Evolutionary conservation across 2,888 invertebrate genomes (phyloP).

Genomic region (Encarsia formosa): DNA sequence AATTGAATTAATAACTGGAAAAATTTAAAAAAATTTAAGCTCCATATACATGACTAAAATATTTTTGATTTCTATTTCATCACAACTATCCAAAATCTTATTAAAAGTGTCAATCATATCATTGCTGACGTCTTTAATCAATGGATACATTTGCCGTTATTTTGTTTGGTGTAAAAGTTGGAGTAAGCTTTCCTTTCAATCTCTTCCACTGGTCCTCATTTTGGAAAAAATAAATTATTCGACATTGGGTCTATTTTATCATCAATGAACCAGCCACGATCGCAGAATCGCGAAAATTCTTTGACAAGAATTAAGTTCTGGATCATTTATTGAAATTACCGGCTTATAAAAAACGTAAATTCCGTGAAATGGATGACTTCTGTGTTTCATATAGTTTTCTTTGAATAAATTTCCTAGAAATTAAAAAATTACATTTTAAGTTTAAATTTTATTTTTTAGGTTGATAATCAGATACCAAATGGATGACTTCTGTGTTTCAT

Average conservation of each 20-base stretch:
- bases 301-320: slow-evolving; percentile 60
- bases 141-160: slow-evolving; percentile 62
- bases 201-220: slow-evolving; percentile 61
- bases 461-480: too few species aligned
- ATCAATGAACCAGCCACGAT: slow-evolving; percentile 62
- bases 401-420: too few species aligned
- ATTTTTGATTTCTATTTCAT: too few species aligned
- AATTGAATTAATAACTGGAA: too few species aligned
- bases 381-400: slow-evolving; percentile 8
- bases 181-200: slow-evolving; percentile 61
- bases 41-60: too few species aligned
- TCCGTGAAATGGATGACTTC: slow-evolving; percentile 52
- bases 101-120: slow-evolving; percentile 33
- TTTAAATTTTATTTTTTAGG: too few species aligned
- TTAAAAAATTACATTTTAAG: too few species aligned
- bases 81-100: too few species aligned
- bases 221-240: slow-evolving; percentile 59
- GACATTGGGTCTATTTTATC: slow-evolving; percentile 51
- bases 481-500: slow-evolving; percentile 26
- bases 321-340: slow-evolving; percentile 61
- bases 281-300: slow-evolving; percentile 64
- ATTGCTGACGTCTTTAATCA: slow-evolving; percentile 57
- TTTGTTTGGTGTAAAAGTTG: slow-evolving; percentile 66
- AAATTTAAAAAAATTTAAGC: too few species aligned
- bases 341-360: slow-evolving; percentile 62